Conservation (phyloP, 37 sponge, comb jelly and placozoan genomes). For the Axinella damicornis region DNA sequence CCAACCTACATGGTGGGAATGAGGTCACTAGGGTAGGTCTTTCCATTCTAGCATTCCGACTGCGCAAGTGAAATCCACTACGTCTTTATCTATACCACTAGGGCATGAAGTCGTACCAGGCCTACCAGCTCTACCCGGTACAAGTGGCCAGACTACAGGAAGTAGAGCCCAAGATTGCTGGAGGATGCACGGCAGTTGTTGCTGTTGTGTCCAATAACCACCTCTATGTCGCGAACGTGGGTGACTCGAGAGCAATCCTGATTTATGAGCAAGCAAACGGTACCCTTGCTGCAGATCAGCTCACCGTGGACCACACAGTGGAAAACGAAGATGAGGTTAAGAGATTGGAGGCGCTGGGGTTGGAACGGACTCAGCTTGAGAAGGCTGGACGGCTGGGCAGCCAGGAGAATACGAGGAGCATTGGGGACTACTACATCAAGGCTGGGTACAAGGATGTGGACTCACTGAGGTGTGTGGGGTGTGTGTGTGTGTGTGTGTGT, state of each 20-base stretch:
- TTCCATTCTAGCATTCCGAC: background rate
- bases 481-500: no score
- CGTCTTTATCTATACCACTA: background rate
- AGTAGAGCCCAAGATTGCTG: constrained; percentile 62
- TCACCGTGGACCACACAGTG: constrained; percentile 86
- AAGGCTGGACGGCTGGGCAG: constrained; percentile 80
- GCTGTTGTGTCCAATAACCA: constrained; percentile 73
- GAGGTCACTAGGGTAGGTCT: background rate
- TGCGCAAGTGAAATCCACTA: background rate
- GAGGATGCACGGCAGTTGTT: constrained; percentile 87
- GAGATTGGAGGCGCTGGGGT: constrained; percentile 70
- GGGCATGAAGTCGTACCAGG: constrained; percentile 86
- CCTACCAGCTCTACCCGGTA: constrained; percentile 70
- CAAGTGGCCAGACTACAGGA: constrained; percentile 74
- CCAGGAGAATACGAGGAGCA: constrained; percentile 91
- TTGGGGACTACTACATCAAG: constrained; percentile 94
- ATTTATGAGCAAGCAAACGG: constrained; percentile 33
- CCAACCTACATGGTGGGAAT: no score
- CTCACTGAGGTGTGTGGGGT: constrained; percentile 77
- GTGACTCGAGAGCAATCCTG: constrained; percentile 89
- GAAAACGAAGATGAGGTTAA: constrained; percentile 87
- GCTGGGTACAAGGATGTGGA: constrained; percentile 95
- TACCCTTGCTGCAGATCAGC: constrained; percentile 51
- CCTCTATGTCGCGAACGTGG: constrained; percentile 91
- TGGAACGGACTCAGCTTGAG: constrained; percentile 66